These are phyloP conservation scores for Drosophila pruinosa DNA, from an alignment of 1,140 invertebrate species.

Conservation along the genomic window DNA sequence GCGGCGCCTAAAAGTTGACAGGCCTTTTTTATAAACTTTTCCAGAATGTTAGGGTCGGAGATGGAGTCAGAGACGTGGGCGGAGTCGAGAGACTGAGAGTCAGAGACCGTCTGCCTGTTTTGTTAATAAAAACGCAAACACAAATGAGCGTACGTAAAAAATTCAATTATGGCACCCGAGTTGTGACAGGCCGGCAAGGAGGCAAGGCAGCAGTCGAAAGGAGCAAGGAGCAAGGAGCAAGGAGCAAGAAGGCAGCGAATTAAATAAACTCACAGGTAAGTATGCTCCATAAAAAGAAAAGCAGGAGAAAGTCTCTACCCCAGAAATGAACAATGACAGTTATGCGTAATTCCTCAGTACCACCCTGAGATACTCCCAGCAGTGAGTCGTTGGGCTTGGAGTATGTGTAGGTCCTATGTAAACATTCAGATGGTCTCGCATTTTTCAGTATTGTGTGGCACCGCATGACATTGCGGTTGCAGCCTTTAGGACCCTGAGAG, in stretches of 20 bases:
- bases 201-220: conserved; percentile 44
- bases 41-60: not conserved
- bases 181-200: conserved; percentile 21
- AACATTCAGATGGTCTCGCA: conserved; percentile 33
- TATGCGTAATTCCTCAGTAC: conserved; percentile 46
- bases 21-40: conserved; percentile 44
- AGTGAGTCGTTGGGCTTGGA: too few species aligned
- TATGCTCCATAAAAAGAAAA: conserved; percentile 52
- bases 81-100: not conserved
- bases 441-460: conserved; percentile 46
- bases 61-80: not conserved
- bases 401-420: conserved; percentile 22
- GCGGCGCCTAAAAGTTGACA: conserved; percentile 63
- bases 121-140: conserved; percentile 78
- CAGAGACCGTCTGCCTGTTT: conserved; percentile 42
- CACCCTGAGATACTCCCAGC: not conserved
- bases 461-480: conserved; percentile 41
- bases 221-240: not conserved
- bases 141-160: conserved; percentile 80
- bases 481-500: conserved; percentile 13
- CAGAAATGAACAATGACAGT: conserved; percentile 60
- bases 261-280: conserved; percentile 70
- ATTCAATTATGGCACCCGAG: conserved; percentile 69
- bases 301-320: not conserved
- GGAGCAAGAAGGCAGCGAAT: conserved; percentile 37